phyloP scores from a whole-genome alignment of 2,113 vertebrate species.

The Triplophysa rosa region DNA sequence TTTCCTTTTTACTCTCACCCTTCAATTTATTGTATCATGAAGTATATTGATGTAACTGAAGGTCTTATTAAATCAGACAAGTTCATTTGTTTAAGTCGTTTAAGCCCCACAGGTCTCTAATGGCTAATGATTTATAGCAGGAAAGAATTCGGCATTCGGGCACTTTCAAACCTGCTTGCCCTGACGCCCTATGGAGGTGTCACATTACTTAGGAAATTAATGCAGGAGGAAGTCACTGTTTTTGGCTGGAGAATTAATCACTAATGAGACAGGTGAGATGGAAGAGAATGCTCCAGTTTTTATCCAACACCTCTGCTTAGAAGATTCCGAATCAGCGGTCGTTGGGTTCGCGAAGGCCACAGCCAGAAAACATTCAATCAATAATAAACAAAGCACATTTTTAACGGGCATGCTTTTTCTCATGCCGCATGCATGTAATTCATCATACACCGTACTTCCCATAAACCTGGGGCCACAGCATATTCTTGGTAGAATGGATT shows the following conservation, averaged over 20 bases:
- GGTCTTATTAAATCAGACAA: constrained; percentile 77
- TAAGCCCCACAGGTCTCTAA: constrained; percentile 70
- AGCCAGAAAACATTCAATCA: neutral
- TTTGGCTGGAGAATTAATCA: constrained; percentile 77
- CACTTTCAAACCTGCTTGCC: constrained; percentile 63
- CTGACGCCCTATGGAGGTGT: constrained; percentile 64
- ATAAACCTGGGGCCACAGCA: constrained; percentile 8
- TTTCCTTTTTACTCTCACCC: constrained; percentile 25
- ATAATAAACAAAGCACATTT: constrained; percentile 18
- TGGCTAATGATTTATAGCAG: constrained; percentile 78
- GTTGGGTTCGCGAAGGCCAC: neutral
- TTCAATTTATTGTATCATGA: constrained; percentile 49
- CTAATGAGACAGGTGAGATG: constrained; percentile 61
- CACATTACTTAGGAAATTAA: constrained; percentile 76
- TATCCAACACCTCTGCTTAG: constrained; percentile 1
- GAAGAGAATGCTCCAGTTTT: constrained; percentile 29
- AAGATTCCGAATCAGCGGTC: neutral
- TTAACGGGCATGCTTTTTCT: constrained; percentile 6
- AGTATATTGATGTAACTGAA: constrained; percentile 67
- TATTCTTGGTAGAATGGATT: constrained; percentile 22
- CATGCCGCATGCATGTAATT: constrained; percentile 27
- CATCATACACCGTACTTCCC: neutral
- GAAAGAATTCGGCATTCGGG: constrained; percentile 69
- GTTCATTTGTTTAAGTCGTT: constrained; percentile 80
- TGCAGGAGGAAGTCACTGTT: constrained; percentile 75